phyloP scores from a whole-genome alignment of 1,140 invertebrate species.

The Sycobia sp. region DNA sequence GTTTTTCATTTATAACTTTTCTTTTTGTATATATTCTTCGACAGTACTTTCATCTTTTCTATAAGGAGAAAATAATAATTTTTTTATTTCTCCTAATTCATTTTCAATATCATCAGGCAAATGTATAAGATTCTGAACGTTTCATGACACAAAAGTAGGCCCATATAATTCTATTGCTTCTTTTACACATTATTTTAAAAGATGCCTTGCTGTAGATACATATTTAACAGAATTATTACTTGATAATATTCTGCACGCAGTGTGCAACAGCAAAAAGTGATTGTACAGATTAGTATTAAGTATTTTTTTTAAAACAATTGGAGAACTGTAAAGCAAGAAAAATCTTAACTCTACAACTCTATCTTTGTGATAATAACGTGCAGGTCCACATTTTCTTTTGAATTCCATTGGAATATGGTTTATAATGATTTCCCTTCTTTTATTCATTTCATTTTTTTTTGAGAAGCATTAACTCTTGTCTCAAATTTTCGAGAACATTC shows the following conservation, averaged over 20 bases:
- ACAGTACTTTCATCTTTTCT: background rate
- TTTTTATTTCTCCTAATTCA: background rate
- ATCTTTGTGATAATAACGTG: background rate
- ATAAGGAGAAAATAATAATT: background rate
- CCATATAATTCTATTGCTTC: background rate
- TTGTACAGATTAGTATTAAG: background rate
- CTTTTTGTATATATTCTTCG: background rate
- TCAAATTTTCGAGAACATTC: no score
- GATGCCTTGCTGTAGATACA: background rate
- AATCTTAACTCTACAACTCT: constrained; percentile 4
- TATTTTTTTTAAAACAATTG: constrained; percentile 4
- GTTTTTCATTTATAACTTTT: no score
- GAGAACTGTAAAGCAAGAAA: background rate
- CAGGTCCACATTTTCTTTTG: background rate
- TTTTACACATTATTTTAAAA: background rate
- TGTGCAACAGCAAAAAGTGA: background rate
- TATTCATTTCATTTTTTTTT: background rate
- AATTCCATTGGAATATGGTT: background rate
- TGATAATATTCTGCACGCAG: background rate
- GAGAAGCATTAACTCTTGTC: no score
- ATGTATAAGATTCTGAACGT: background rate
- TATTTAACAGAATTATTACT: background rate
- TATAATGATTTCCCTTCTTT: background rate
- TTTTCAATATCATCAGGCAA: background rate
- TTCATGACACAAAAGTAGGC: background rate